Conservation (phyloP, 2,113 vertebrate genomes). For the Plectropomus leopardus region DNA sequence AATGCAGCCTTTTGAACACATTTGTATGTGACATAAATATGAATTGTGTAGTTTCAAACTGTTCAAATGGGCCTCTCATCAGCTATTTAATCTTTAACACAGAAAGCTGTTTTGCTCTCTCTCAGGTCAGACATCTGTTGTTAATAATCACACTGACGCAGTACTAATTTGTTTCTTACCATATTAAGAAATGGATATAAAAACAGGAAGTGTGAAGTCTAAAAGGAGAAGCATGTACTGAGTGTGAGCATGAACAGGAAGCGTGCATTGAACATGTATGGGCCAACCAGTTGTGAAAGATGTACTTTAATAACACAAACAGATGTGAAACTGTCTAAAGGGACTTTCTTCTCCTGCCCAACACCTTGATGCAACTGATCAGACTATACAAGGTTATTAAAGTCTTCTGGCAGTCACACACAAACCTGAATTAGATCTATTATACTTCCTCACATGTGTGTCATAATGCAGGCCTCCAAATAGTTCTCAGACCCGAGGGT, state of each 20-base stretch:
- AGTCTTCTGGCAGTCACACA: not conserved
- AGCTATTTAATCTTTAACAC: conserved; percentile 26
- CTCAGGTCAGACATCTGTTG: conserved; percentile 54
- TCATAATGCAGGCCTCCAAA: not conserved
- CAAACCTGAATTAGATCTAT: not conserved
- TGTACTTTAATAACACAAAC: conserved; percentile 72
- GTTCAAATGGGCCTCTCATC: not conserved
- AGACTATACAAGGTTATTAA: conserved; percentile 1
- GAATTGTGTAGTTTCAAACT: not conserved
- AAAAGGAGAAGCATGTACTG: conserved; percentile 77
- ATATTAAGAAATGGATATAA: conserved; percentile 56
- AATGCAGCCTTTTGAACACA: not conserved
- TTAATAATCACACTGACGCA: conserved; percentile 45
- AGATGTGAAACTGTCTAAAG: conserved; percentile 80
- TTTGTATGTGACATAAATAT: too few relatives aligned
- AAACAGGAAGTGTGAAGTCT: conserved; percentile 79
- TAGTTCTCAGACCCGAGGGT: not conserved
- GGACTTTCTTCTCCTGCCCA: conserved; percentile 76
- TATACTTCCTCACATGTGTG: not conserved
- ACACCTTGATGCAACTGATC: conserved; percentile 34
- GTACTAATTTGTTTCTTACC: conserved; percentile 58
- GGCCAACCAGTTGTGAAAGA: conserved; percentile 76
- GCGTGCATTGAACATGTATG: conserved; percentile 64
- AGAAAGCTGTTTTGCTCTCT: conserved; percentile 28
- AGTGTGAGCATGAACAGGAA: conserved; percentile 76